A percentile compares a stretch with the other conserved stretches of the same genome.
Evolutionary conservation across 2,113 vertebrate species (phyloP).

Genomic region (Panthera tigris): DNA sequence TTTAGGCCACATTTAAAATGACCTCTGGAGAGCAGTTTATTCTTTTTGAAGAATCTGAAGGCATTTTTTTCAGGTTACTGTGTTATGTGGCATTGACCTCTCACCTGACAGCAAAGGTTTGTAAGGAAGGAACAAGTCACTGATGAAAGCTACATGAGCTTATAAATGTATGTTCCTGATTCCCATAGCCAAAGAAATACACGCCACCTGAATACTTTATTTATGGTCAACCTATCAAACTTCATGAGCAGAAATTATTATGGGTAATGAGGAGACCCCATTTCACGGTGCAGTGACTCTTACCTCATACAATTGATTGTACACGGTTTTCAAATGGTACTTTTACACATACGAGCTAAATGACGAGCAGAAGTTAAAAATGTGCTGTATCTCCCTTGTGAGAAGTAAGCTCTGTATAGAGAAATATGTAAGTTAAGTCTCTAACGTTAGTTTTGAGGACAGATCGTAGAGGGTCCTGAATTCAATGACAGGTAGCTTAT

Average conservation of each 20-base stretch:
- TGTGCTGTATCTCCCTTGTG: background rate
- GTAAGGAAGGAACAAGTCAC: background rate
- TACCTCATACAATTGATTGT: background rate
- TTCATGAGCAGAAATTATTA: background rate
- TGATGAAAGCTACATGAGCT: background rate
- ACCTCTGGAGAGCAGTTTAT: background rate
- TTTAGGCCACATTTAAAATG: background rate
- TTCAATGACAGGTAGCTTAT: background rate
- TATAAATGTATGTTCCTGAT: background rate
- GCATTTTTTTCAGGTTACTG: background rate
- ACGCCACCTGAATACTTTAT: background rate
- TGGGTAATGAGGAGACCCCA: rapidly evolving
- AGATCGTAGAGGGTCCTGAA: background rate
- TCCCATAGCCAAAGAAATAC: background rate
- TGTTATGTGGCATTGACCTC: background rate
- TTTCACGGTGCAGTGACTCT: background rate
- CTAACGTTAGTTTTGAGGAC: background rate
- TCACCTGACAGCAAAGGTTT: background rate
- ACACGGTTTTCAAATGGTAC: background rate
- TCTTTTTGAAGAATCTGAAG: background rate
- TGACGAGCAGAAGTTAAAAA: background rate
- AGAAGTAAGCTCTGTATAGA: background rate
- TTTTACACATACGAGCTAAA: background rate
- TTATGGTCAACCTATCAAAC: background rate
- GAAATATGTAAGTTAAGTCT: background rate